These are phyloP conservation scores for Reticulitermes lucifugus DNA, from an alignment of 2,888 invertebrate genomes.

Conservation along the genomic window DNA sequence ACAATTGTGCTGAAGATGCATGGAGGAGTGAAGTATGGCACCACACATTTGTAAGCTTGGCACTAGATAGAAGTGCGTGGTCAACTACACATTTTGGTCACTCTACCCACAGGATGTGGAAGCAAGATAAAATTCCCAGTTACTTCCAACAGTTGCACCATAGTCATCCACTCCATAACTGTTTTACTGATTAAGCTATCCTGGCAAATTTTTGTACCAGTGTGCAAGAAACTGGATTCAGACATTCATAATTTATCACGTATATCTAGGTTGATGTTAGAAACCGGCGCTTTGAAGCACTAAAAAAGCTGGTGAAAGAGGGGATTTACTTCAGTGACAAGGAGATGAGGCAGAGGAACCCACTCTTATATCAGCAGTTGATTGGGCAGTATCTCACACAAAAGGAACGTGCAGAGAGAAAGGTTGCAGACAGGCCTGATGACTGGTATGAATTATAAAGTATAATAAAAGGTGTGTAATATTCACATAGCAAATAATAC, in stretches of 20 bases:
- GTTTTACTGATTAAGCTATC: not conserved
- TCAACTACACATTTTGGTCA: no score
- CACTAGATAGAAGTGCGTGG: no score
- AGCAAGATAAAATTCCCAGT: no score
- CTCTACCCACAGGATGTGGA: no score
- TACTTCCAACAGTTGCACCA: no score
- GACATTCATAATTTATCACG: no score
- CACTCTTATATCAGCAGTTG: conserved; percentile 89
- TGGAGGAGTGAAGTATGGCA: no score
- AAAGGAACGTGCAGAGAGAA: conserved; percentile 76
- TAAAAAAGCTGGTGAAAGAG: conserved; percentile 77
- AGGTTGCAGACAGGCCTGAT: conserved; percentile 57
- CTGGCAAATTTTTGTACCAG: no score
- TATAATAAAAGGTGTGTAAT: no score
- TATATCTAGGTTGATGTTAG: conserved; percentile 69
- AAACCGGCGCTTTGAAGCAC: conserved; percentile 86
- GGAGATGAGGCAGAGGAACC: conserved; percentile 94
- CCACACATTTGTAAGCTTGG: no score
- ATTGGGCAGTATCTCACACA: conserved; percentile 87
- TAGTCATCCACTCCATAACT: not conserved
- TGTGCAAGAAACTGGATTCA: not conserved
- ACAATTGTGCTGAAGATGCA: no score
- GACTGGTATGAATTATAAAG: not conserved
- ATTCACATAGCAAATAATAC: no score
- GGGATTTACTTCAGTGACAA: conserved; percentile 88